Conservation (phyloP, 2,113 vertebrate species). For the Leucosticte australis region DNA sequence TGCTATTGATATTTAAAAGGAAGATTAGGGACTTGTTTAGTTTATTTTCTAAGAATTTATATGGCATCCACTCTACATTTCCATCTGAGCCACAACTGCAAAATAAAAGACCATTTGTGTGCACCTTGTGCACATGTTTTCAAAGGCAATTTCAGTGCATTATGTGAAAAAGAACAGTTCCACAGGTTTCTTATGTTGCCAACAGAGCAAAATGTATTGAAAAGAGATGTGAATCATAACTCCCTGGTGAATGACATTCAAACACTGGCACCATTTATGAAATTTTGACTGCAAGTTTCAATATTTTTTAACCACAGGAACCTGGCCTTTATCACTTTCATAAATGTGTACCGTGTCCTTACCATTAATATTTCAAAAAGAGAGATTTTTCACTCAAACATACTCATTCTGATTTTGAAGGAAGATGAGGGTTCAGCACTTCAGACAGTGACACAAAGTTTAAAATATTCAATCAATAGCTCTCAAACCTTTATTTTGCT, state of each 20-base stretch:
- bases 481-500: constrained; percentile 1
- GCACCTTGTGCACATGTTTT: not conserved
- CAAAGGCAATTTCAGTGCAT: not conserved
- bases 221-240: not conserved
- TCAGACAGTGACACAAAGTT: constrained; percentile 31
- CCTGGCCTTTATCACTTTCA: not conserved
- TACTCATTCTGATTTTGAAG: constrained; percentile 46
- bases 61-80: not conserved
- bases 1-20: not conserved
- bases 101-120: not conserved
- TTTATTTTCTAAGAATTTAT: not conserved
- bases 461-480: constrained; percentile 37
- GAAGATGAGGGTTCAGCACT: not conserved
- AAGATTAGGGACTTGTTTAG: not conserved
- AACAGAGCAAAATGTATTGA: not conserved
- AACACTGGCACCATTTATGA: constrained; percentile 8
- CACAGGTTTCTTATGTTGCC: not conserved
- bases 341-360: not conserved
- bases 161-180: not conserved
- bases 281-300: constrained; percentile 3
- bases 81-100: not conserved
- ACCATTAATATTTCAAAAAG: constrained; percentile 26
- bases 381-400: constrained; percentile 33
- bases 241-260: constrained; percentile 5
- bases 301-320: constrained; percentile 14